A percentile compares a stretch with the other conserved stretches of the same genome.
Evolutionary conservation across 2,113 vertebrate species (phyloP).

Genomic region (Axis porcinus): DNA sequence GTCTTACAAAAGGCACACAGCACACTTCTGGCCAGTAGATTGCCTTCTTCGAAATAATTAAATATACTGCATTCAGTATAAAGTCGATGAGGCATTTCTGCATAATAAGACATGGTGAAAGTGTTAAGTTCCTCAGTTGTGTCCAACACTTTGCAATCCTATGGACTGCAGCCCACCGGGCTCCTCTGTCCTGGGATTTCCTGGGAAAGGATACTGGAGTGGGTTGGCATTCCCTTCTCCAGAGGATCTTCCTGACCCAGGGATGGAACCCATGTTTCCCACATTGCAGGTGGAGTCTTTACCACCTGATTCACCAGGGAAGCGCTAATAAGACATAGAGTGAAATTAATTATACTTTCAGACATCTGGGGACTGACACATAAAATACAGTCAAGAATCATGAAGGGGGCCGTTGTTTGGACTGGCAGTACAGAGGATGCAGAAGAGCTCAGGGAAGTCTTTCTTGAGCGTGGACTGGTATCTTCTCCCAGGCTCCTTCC

Average conservation of each 20-base stretch:
- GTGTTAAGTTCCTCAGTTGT: background rate
- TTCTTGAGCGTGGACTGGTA: rapidly evolving
- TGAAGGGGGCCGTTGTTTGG: background rate
- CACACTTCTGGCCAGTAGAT: background rate
- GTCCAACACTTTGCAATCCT: background rate
- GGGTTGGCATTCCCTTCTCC: background rate
- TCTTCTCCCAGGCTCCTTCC: background rate
- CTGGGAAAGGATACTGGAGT: background rate
- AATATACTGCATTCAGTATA: background rate
- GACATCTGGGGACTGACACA: background rate
- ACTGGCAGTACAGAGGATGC: background rate
- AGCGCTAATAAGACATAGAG: background rate
- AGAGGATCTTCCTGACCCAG: background rate
- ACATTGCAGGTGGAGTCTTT: background rate
- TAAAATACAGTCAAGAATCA: background rate
- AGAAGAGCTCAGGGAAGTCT: background rate
- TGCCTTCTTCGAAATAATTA: background rate
- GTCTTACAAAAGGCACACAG: background rate
- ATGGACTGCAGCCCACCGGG: background rate
- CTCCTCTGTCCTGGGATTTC: background rate
- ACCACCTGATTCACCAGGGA: background rate
- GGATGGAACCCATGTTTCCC: background rate
- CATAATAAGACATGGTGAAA: background rate
- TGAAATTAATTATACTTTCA: background rate
- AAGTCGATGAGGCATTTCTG: background rate